phyloP scores from a whole-genome alignment of 2,888 invertebrate species.

The Lasioglossum villosulum region DNA sequence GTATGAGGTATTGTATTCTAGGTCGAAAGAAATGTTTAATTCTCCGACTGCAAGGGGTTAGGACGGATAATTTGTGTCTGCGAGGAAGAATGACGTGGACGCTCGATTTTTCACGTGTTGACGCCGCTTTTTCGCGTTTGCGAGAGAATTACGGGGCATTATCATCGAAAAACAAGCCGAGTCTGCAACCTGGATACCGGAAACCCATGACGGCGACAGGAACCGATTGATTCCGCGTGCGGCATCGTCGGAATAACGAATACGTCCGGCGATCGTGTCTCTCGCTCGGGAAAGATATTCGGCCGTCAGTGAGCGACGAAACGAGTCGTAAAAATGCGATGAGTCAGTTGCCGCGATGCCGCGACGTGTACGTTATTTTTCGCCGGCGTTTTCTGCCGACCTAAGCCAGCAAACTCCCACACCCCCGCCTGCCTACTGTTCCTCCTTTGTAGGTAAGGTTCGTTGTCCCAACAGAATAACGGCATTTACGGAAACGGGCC shows the following conservation, averaged over 20 bases:
- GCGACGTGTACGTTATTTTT: constrained; percentile 57
- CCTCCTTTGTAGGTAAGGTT: constrained; percentile 51
- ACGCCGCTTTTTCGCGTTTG: background rate
- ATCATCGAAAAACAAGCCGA: constrained; percentile 1
- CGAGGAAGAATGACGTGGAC: background rate
- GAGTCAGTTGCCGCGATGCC: constrained; percentile 50
- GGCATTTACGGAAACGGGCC: constrained; percentile 41
- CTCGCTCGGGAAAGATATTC: constrained; percentile 35
- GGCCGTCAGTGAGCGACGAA: constrained; percentile 13
- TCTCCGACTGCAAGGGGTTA: too few relatives aligned
- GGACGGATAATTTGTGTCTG: too few relatives aligned
- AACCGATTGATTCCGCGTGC: constrained; percentile 12
- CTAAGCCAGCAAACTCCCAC: constrained; percentile 63
- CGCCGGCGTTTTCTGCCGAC: constrained; percentile 73
- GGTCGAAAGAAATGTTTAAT: too few relatives aligned
- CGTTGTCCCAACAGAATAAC: constrained; percentile 62
- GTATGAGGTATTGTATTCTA: too few relatives aligned
- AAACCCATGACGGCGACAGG: background rate
- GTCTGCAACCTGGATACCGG: background rate
- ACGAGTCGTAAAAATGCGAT: constrained; percentile 59
- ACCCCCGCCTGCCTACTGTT: background rate
- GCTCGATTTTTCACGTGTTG: too few relatives aligned
- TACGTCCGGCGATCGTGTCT: background rate
- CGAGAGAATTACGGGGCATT: background rate
- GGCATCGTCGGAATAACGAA: background rate